These are phyloP conservation scores for Tenthredo mesomela DNA, from an alignment of 2,888 invertebrate genomes.

Conservation along the genomic window DNA sequence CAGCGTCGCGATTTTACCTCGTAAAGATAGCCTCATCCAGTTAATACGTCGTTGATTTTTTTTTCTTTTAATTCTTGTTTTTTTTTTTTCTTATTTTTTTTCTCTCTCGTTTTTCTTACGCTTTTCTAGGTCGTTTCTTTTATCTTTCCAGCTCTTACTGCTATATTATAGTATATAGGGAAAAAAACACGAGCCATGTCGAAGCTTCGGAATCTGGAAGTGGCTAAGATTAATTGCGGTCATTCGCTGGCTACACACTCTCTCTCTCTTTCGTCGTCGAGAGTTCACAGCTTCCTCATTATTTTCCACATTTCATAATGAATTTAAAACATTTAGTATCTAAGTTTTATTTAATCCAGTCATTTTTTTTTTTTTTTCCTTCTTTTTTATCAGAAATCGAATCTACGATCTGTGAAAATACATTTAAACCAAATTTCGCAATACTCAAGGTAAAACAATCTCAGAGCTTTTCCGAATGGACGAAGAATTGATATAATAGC, in stretches of 20 bases:
- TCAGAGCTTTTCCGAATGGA: too few relatives aligned
- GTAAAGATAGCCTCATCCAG: conserved; percentile 31
- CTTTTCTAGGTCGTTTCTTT: conserved; percentile 12
- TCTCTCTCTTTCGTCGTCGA: neutral
- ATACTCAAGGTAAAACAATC: too few relatives aligned
- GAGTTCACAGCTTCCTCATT: neutral
- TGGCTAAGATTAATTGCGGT: conserved; percentile 32
- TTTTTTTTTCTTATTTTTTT: neutral
- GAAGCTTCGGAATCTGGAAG: conserved; percentile 8
- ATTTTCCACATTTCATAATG: neutral
- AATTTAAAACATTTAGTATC: neutral
- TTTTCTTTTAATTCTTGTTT: neutral
- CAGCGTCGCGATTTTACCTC: conserved; percentile 31
- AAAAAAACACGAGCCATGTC: neutral
- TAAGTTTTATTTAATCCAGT: too few relatives aligned
- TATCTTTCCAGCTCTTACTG: neutral
- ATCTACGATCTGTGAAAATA: neutral
- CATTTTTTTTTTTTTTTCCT: neutral
- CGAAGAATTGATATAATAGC: too few relatives aligned
- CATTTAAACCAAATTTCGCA: neutral
- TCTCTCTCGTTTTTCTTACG: neutral
- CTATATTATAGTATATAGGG: neutral
- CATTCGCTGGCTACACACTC: neutral
- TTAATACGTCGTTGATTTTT: conserved; percentile 8
- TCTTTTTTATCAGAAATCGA: neutral